These are phyloP conservation scores for Diacarnus erythraeanus DNA, from an alignment of 37 sponge, comb jelly and placozoan species.

Conservation along the genomic window DNA sequence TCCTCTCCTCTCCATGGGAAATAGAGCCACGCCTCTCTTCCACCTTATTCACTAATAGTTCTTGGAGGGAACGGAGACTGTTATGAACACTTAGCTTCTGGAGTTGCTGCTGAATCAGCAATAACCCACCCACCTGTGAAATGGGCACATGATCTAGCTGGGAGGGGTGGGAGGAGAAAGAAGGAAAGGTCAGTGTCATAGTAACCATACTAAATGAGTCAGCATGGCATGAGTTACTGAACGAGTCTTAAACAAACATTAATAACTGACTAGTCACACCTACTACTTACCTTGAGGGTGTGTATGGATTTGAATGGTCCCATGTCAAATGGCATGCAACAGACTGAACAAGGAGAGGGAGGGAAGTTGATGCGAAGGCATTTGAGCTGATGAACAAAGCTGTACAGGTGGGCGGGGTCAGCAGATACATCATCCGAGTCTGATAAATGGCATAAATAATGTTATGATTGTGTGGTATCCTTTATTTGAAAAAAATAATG, in stretches of 20 bases:
- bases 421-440: constrained; percentile 27
- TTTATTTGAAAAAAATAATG: no score
- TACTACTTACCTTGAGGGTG: constrained; percentile 56
- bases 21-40: constrained; percentile 46
- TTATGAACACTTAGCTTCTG: constrained; percentile 19
- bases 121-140: constrained; percentile 40
- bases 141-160: constrained; percentile 60
- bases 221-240: no score
- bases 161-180: background rate
- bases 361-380: constrained; percentile 58
- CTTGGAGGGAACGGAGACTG: constrained; percentile 31
- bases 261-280: no score
- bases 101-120: constrained; percentile 59
- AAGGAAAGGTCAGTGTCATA: background rate
- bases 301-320: constrained; percentile 61
- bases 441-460: background rate
- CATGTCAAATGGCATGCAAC: constrained; percentile 65
- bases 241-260: no score
- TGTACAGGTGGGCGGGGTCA: constrained; percentile 80
- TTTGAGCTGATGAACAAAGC: constrained; percentile 68
- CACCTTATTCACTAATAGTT: constrained; percentile 60
- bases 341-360: constrained; percentile 54
- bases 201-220: no score
- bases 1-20: no score
- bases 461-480: no score